A percentile compares a stretch with the other conserved stretches of the same genome.
Conservation (phyloP, 2,888 invertebrate species). For the Caenorhabditis sulstoni region DNA sequence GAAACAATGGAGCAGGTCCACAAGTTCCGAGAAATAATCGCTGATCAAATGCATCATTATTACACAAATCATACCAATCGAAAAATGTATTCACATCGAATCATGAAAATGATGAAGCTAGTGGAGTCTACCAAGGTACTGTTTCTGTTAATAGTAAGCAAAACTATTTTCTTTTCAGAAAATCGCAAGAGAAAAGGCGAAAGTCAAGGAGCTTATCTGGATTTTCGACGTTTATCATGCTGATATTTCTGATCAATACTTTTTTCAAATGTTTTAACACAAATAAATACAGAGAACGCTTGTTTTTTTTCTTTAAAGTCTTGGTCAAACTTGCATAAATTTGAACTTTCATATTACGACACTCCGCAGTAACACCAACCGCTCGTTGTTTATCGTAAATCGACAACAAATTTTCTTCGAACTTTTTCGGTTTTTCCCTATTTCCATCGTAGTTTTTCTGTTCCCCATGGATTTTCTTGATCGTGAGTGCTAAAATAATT, state of each 20-base stretch:
- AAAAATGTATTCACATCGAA: slow-evolving; percentile 30
- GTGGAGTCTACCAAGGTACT: slow-evolving; percentile 24
- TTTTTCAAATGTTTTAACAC: slow-evolving; percentile 30
- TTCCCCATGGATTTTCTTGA: slow-evolving; percentile 25
- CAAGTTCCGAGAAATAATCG: slow-evolving; percentile 29
- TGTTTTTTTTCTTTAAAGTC: not conserved
- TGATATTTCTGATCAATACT: slow-evolving; percentile 30
- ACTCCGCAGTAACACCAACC: slow-evolving; percentile 20
- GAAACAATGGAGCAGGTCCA: slow-evolving; percentile 26
- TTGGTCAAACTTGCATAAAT: not conserved
- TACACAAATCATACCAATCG: slow-evolving; percentile 25
- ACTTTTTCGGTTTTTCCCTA: slow-evolving; percentile 16
- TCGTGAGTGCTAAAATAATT: slow-evolving; percentile 17
- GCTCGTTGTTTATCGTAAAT: slow-evolving; percentile 37
- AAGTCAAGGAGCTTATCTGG: slow-evolving; percentile 29
- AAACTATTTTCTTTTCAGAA: slow-evolving; percentile 13
- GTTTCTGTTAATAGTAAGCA: slow-evolving; percentile 1
- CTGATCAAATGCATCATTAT: slow-evolving; percentile 37
- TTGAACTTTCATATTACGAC: slow-evolving; percentile 22
- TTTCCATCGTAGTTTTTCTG: not conserved
- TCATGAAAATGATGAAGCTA: slow-evolving; percentile 27
- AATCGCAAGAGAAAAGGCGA: slow-evolving; percentile 35
- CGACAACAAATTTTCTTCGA: slow-evolving; percentile 2
- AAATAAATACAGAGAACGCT: slow-evolving; percentile 2
- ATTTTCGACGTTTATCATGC: slow-evolving; percentile 37